Evolutionary conservation across 2,113 vertebrate species (phyloP).

Genomic region (Erpornis zantholeuca): DNA sequence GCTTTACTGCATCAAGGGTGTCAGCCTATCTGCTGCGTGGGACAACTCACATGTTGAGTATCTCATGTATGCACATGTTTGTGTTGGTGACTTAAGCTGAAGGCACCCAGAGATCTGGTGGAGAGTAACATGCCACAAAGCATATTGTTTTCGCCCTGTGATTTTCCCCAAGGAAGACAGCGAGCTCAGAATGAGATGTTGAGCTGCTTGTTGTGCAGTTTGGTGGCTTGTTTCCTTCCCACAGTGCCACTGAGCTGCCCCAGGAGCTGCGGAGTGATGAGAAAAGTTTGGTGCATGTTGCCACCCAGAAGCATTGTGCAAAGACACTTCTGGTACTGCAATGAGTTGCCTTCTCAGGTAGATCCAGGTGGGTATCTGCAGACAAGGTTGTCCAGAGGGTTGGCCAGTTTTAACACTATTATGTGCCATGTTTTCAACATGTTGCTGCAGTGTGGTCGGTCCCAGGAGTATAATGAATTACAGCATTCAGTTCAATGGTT

Average conservation of each 20-base stretch:
- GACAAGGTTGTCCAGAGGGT: not conserved
- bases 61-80: not conserved
- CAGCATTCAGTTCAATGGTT: not conserved
- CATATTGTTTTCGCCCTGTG: not conserved
- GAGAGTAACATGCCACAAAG: not conserved
- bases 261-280: fast-evolving
- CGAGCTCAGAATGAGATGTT: not conserved
- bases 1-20: not conserved
- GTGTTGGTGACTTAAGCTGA: not conserved
- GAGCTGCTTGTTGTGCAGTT: not conserved
- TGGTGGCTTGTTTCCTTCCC: not conserved
- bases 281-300: not conserved
- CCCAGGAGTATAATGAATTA: not conserved
- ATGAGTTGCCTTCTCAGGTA: not conserved
- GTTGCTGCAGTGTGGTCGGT: not conserved
- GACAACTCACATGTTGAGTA: fast-evolving
- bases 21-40: fast-evolving
- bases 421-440: not conserved
- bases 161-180: not conserved
- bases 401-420: not conserved
- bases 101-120: not conserved
- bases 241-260: not conserved
- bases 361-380: not conserved
- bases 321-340: not conserved
- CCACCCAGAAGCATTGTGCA: not conserved